phyloP scores from a whole-genome alignment of 2,888 invertebrate genomes.

The Psylliodes chrysocephalus region DNA sequence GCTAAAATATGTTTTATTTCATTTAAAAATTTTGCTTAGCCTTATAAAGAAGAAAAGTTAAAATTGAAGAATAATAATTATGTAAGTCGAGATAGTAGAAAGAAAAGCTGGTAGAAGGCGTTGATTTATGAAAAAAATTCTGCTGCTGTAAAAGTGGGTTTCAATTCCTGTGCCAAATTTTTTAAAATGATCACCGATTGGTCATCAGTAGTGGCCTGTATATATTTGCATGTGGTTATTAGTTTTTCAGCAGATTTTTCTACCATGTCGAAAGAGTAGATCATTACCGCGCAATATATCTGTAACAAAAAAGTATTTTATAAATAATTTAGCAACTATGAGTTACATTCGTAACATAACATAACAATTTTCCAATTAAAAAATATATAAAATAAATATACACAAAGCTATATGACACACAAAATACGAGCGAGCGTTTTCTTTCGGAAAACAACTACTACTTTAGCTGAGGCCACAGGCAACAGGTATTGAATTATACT shows the following conservation, averaged over 20 bases:
- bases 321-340: too few relatives aligned
- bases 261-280: neutral
- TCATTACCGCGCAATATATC: neutral
- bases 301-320: too few relatives aligned
- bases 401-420: too few relatives aligned
- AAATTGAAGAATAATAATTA: slow-evolving; percentile 36
- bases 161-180: slow-evolving; percentile 18
- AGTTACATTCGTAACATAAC: too few relatives aligned
- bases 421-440: too few relatives aligned
- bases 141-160: slow-evolving; percentile 28
- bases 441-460: too few relatives aligned
- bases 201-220: neutral
- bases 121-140: slow-evolving; percentile 33
- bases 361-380: too few relatives aligned
- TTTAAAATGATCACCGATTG: neutral
- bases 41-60: slow-evolving; percentile 1
- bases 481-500: too few relatives aligned
- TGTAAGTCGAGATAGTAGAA: slow-evolving; percentile 31
- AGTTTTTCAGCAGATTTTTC: neutral
- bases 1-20: too few relatives aligned
- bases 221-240: neutral
- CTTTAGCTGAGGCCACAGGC: too few relatives aligned
- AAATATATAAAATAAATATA: too few relatives aligned
- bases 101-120: slow-evolving; percentile 28
- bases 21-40: too few relatives aligned